Conservation (phyloP, 2,113 vertebrate species). For the Megalops atlanticus region DNA sequence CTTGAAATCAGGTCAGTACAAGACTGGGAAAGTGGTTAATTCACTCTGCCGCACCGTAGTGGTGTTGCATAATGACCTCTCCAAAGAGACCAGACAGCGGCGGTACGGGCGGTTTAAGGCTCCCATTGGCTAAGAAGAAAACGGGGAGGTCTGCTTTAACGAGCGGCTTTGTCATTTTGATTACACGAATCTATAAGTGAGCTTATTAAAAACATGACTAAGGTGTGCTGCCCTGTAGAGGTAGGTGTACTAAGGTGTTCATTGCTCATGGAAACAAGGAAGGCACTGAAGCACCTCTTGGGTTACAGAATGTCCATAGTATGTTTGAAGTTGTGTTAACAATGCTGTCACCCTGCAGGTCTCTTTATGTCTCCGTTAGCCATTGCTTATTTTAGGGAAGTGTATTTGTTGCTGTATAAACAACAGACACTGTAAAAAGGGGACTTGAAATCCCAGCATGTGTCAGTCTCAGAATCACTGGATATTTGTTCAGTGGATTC, state of each 20-base stretch:
- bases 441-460: not conserved
- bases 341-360: not conserved
- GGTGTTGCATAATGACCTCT: slow-evolving; percentile 34
- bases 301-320: not conserved
- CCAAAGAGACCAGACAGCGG: not conserved
- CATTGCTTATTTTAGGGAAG: not conserved
- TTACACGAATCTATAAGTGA: slow-evolving; percentile 39
- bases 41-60: not conserved
- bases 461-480: not conserved
- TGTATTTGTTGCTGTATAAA: not conserved
- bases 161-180: slow-evolving; percentile 33
- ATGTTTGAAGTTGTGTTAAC: not conserved
- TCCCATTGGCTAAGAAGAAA: not conserved
- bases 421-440: not conserved
- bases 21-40: slow-evolving; percentile 13
- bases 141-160: slow-evolving; percentile 34
- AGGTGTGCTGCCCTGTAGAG: not conserved
- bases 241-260: not conserved
- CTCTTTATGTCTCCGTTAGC: not conserved
- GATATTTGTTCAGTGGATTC: not conserved
- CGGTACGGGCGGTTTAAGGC: not conserved
- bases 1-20: slow-evolving; percentile 27
- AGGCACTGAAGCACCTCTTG: not conserved
- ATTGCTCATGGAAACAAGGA: not conserved
- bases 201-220: slow-evolving; percentile 32